These are phyloP conservation scores for Anas platyrhynchos DNA, from an alignment of 2,113 vertebrate genomes.

Conservation along the genomic window DNA sequence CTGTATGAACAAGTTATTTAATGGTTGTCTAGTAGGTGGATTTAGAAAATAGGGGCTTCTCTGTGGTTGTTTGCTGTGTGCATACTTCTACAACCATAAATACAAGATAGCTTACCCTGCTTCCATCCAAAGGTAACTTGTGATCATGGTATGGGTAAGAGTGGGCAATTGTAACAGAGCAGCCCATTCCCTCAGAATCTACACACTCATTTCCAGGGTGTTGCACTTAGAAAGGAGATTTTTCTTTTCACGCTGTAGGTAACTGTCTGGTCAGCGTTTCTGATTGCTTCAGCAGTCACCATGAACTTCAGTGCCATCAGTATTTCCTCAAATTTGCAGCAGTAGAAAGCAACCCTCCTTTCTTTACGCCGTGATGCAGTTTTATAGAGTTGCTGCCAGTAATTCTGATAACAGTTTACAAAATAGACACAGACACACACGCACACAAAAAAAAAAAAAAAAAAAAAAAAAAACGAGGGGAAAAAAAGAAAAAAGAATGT, in stretches of 20 bases:
- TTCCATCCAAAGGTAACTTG: neutral
- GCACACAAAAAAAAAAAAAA: rapidly evolving
- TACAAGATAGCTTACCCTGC: neutral
- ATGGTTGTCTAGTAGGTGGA: neutral
- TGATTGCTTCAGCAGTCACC: neutral
- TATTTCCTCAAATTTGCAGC: neutral
- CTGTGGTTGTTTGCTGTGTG: neutral
- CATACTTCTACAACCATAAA: neutral
- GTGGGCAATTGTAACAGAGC: neutral
- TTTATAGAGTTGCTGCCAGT: neutral
- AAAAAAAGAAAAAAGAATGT: rapidly evolving
- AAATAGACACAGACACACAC: neutral
- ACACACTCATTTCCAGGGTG: rapidly evolving
- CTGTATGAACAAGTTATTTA: neutral
- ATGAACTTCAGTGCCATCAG: neutral
- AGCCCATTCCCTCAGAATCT: neutral
- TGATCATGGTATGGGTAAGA: rapidly evolving
- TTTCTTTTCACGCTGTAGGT: neutral
- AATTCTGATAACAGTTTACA: neutral
- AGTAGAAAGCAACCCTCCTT: neutral
- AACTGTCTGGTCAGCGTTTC: neutral
- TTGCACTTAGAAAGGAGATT: neutral
- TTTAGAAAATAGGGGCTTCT: neutral
- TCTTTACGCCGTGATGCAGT: neutral
- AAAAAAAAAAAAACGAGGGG: neutral